phyloP scores from a whole-genome alignment of 1,140 invertebrate genomes.

The Drosophila orosa region DNA sequence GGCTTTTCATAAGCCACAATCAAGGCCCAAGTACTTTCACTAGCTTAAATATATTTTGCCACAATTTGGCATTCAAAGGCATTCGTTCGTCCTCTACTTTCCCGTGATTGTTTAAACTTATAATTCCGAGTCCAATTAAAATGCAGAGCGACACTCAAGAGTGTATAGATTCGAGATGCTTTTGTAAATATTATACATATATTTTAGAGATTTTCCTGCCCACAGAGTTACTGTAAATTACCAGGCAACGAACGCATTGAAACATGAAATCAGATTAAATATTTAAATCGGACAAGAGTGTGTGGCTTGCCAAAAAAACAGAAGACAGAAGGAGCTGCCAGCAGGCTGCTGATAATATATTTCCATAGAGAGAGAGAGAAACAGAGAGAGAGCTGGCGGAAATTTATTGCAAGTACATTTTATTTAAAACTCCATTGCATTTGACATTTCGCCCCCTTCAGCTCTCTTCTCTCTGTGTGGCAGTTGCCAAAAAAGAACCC shows the following conservation, averaged over 20 bases:
- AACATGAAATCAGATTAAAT: conserved; percentile 81
- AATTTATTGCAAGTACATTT: conserved; percentile 79
- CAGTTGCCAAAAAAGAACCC: conserved; percentile 60
- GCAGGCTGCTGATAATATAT: conserved; percentile 33
- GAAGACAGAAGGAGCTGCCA: conserved; percentile 12
- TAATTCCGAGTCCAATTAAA: conserved; percentile 57
- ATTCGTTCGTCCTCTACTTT: background rate
- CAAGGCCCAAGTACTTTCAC: background rate
- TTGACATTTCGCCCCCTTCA: conserved; percentile 45
- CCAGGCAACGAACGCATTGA: conserved; percentile 40
- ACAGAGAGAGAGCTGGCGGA: conserved; percentile 39
- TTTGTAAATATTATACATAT: conserved; percentile 5
- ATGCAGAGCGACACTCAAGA: conserved; percentile 28
- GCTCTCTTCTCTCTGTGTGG: conserved; percentile 6
- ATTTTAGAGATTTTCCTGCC: background rate
- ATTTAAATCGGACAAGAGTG: conserved; percentile 70
- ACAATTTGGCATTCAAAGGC: conserved; percentile 9
- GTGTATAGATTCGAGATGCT: background rate
- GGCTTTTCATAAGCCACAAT: conserved; percentile 6
- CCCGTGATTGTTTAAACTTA: conserved; percentile 32
- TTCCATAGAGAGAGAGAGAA: conserved; percentile 17
- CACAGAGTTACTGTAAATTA: conserved; percentile 21
- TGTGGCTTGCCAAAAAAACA: conserved; percentile 63
- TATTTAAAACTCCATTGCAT: conserved; percentile 75
- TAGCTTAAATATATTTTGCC: conserved; percentile 4